A percentile compares a stretch with the other conserved stretches of the same genome.
phyloP scores from a whole-genome alignment of 1,140 invertebrate genomes.

The Conus betulinus region DNA sequence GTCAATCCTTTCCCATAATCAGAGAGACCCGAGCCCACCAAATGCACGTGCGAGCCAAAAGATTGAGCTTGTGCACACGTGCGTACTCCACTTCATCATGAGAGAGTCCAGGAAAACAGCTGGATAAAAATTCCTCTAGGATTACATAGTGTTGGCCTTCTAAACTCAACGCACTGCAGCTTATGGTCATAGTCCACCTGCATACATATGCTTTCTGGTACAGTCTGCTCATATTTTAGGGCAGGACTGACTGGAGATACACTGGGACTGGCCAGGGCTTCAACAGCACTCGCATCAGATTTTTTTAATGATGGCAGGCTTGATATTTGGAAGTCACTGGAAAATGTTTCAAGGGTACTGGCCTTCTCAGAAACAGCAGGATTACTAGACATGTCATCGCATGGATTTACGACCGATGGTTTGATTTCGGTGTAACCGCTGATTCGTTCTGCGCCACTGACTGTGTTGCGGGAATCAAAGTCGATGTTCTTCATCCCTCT shows the following conservation, averaged over 20 bases:
- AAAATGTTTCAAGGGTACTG: background rate
- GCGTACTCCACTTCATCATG: background rate
- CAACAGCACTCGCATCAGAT: background rate
- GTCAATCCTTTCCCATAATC: background rate
- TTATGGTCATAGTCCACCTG: background rate
- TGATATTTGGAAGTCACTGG: background rate
- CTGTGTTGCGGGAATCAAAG: background rate
- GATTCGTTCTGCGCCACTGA: background rate
- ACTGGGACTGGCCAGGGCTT: background rate
- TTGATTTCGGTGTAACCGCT: background rate
- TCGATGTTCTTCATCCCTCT: background rate
- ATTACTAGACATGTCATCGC: background rate
- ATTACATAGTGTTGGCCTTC: background rate
- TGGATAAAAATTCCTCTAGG: background rate
- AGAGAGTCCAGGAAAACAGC: background rate
- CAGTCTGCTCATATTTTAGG: background rate
- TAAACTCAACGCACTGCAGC: background rate
- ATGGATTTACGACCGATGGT: background rate
- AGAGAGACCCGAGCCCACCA: background rate
- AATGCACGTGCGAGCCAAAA: background rate
- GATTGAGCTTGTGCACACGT: background rate
- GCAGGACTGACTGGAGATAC: background rate
- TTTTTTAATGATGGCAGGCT: background rate
- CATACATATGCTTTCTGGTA: background rate
- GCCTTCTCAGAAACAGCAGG: background rate